Conservation (phyloP, 92 coral and sea anemone species). For the Desmophyllum pertusum region DNA sequence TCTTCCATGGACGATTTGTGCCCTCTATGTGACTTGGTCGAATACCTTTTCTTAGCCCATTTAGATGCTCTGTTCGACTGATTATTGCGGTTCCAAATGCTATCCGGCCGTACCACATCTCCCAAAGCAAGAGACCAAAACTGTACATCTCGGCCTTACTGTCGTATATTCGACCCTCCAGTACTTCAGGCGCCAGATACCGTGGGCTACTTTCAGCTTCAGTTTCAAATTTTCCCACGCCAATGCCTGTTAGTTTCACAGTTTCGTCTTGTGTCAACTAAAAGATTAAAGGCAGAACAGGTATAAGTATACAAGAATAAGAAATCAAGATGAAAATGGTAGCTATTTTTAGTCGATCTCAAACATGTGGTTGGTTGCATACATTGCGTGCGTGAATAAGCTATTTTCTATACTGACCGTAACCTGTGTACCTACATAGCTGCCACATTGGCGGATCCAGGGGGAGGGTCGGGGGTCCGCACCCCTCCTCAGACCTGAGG, state of each 20-base stretch:
- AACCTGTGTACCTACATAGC: too few relatives aligned
- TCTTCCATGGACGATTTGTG: not conserved
- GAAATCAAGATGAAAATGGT: too few relatives aligned
- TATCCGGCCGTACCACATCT: constrained; percentile 33
- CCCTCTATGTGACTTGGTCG: constrained; percentile 32
- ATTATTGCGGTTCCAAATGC: not conserved
- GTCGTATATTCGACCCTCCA: constrained; percentile 21
- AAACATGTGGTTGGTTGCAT: not conserved
- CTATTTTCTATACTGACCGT: too few relatives aligned
- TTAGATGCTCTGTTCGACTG: not conserved
- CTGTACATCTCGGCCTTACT: constrained; percentile 38
- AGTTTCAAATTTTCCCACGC: not conserved
- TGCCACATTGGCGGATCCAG: too few relatives aligned
- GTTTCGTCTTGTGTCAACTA: constrained; percentile 9
- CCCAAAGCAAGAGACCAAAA: constrained; percentile 35
- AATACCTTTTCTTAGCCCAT: not conserved
- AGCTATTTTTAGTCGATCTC: too few relatives aligned
- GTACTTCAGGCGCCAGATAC: constrained; percentile 34
- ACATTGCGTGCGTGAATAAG: too few relatives aligned
- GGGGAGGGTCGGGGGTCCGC: too few relatives aligned
- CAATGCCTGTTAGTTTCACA: constrained; percentile 29
- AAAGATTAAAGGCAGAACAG: not conserved
- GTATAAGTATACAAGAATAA: too few relatives aligned
- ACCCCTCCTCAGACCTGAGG: too few relatives aligned
- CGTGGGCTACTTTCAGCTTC: constrained; percentile 11